phyloP scores from a whole-genome alignment of 2,888 invertebrate species.

The Agrilus cyanescens region DNA sequence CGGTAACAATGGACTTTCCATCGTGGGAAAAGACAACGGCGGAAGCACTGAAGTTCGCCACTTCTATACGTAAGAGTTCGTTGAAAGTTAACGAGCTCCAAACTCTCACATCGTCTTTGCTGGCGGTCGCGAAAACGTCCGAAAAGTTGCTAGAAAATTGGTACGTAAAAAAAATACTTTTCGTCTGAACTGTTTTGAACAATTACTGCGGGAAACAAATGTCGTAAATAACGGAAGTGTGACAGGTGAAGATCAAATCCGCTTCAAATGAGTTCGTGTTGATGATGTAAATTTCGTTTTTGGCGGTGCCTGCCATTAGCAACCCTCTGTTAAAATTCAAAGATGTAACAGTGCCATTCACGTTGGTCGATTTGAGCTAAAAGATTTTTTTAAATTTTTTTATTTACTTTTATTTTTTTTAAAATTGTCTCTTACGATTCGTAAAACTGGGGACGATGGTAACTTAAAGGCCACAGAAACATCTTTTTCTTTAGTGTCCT shows the following conservation, averaged over 20 bases:
- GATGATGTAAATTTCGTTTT: slow-evolving; percentile 72
- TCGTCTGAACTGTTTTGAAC: background rate
- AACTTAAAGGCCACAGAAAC: slow-evolving; percentile 27
- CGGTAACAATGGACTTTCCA: slow-evolving; percentile 70
- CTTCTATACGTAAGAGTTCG: slow-evolving; percentile 71
- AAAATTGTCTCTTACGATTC: slow-evolving; percentile 29
- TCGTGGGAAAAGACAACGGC: slow-evolving; percentile 64
- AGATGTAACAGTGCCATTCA: slow-evolving; percentile 63
- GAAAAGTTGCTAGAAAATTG: slow-evolving; percentile 53
- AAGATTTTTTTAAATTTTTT: slow-evolving; percentile 1
- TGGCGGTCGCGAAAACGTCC: slow-evolving; percentile 78
- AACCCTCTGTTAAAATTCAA: slow-evolving; percentile 49
- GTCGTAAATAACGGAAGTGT: slow-evolving; percentile 66
- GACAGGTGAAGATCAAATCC: slow-evolving; percentile 68
- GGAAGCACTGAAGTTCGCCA: slow-evolving; percentile 81
- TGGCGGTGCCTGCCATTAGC: slow-evolving; percentile 63
- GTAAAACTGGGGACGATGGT: slow-evolving; percentile 36
- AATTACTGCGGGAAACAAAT: slow-evolving; percentile 73
- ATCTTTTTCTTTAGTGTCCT: slow-evolving; percentile 9
- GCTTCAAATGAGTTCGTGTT: slow-evolving; percentile 54
- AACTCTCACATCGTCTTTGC: slow-evolving; percentile 72
- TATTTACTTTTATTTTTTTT: no score
- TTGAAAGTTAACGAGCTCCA: slow-evolving; percentile 68
- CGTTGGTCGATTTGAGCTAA: slow-evolving; percentile 41
- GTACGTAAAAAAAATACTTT: background rate